Conservation (phyloP, 2,113 vertebrate species). For the Lanius ludovicianus region DNA sequence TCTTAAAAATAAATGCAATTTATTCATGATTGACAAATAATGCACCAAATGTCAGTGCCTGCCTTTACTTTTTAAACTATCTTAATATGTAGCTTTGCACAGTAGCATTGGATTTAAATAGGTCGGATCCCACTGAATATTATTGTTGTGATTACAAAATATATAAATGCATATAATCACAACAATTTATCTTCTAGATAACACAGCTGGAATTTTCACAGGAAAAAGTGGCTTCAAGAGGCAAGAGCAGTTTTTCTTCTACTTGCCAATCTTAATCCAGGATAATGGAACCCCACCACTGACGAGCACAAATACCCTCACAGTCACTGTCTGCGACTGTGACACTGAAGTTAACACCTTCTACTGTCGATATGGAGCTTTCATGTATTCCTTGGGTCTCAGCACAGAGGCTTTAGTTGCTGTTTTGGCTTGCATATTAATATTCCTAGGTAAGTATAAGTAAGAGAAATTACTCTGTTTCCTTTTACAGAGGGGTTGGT, state of each 20-base stretch:
- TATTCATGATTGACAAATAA: neutral
- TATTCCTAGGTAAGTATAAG: conserved; percentile 80
- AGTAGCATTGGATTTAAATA: neutral
- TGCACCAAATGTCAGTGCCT: neutral
- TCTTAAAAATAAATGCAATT: neutral
- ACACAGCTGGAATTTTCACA: conserved; percentile 87
- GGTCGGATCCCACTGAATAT: neutral
- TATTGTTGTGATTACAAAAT: neutral
- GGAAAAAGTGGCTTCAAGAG: conserved; percentile 81
- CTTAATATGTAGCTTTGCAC: neutral
- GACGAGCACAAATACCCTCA: conserved; percentile 87
- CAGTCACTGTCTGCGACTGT: conserved; percentile 86
- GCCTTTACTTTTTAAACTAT: neutral
- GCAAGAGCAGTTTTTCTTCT: conserved; percentile 78
- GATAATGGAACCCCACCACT: conserved; percentile 87
- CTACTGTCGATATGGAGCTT: conserved; percentile 74
- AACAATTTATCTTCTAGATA: conserved; percentile 79
- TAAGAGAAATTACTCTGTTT: neutral
- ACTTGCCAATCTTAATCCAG: conserved; percentile 81
- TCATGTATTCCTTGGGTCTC: conserved; percentile 78
- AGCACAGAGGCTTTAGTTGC: conserved; percentile 80
- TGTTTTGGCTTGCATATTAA: conserved; percentile 76
- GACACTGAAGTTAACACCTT: conserved; percentile 69
- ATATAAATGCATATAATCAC: neutral
- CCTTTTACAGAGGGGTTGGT: neutral